These are phyloP conservation scores for Serrognathus titanus DNA, from an alignment of 2,888 invertebrate species.

Conservation along the genomic window DNA sequence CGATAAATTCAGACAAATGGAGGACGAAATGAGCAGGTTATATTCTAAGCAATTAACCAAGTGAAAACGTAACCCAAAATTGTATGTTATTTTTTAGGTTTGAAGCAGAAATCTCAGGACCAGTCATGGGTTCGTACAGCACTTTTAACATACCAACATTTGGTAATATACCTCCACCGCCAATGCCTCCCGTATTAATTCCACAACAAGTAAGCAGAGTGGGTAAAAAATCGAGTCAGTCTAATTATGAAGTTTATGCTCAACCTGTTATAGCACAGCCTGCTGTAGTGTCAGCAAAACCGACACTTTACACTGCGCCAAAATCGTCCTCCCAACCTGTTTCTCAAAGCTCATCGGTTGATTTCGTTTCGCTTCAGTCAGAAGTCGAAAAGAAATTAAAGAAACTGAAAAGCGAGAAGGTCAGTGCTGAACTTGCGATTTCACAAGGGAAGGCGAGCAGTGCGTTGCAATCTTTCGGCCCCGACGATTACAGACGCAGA, in stretches of 20 bases:
- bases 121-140: conserved; percentile 68
- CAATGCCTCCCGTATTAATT: conserved; percentile 64
- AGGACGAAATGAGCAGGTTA: conserved; percentile 87
- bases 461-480: conserved; percentile 56
- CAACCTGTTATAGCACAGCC: conserved; percentile 51
- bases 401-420: conserved; percentile 63
- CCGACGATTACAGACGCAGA: conserved; percentile 51
- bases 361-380: conserved; percentile 54
- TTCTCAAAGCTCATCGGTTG: conserved; percentile 42
- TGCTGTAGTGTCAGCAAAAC: conserved; percentile 66
- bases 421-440: conserved; percentile 63
- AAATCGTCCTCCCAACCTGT: conserved; percentile 37
- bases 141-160: conserved; percentile 46
- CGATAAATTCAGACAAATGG: conserved; percentile 63
- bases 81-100: conserved; percentile 55
- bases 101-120: conserved; percentile 81
- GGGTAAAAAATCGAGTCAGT: conserved; percentile 34
- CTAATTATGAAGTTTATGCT: conserved; percentile 46
- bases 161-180: conserved; percentile 64
- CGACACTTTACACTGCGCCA: conserved; percentile 58
- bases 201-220: conserved; percentile 63
- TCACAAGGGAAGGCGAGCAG: conserved; percentile 60
- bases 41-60: background rate
- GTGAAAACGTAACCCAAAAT: background rate
- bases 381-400: conserved; percentile 59